Percentiles rank a stretch among this genome's conserved stretches.
phyloP scores from a whole-genome alignment of 2,888 invertebrate species.

The Loripinus fragilis region DNA sequence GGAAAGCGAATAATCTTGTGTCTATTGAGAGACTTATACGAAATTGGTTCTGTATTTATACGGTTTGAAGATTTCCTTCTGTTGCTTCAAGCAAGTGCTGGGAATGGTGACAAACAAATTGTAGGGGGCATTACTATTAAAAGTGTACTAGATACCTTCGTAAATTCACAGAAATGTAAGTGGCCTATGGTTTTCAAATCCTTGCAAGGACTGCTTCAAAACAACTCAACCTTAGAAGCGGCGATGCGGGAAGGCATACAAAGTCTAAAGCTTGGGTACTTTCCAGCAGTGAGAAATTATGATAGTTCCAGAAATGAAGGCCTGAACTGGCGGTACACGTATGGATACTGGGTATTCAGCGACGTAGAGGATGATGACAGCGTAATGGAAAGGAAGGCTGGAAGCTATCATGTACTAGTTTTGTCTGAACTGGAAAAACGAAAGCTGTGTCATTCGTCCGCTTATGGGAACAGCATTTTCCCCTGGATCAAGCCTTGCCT shows the following conservation, averaged over 20 bases:
- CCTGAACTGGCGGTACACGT: background rate
- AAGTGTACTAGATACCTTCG: too few relatives aligned
- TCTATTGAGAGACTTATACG: too few relatives aligned
- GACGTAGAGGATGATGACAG: background rate
- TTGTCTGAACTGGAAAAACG: background rate
- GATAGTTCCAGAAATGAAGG: background rate
- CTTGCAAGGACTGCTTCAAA: background rate
- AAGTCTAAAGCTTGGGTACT: slow-evolving; percentile 5
- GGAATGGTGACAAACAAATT: too few relatives aligned
- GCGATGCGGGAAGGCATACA: background rate
- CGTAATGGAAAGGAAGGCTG: background rate
- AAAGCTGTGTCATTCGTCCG: background rate
- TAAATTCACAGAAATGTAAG: slow-evolving; percentile 1
- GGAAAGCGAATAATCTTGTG: too few relatives aligned
- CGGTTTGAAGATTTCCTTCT: background rate
- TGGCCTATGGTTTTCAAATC: background rate
- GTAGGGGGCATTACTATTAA: too few relatives aligned
- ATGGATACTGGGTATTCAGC: background rate
- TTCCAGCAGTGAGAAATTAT: slow-evolving; percentile 1
- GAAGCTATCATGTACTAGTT: slow-evolving; percentile 9
- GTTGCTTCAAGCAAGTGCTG: background rate
- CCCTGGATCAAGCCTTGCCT: too few relatives aligned
- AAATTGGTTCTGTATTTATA: slow-evolving; percentile 3
- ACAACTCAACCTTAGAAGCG: background rate
- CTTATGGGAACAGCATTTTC: background rate